A percentile compares a stretch with the other conserved stretches of the same genome.
Conservation (phyloP, 1,140 invertebrate genomes). For the Hydropsyche tenuis region DNA sequence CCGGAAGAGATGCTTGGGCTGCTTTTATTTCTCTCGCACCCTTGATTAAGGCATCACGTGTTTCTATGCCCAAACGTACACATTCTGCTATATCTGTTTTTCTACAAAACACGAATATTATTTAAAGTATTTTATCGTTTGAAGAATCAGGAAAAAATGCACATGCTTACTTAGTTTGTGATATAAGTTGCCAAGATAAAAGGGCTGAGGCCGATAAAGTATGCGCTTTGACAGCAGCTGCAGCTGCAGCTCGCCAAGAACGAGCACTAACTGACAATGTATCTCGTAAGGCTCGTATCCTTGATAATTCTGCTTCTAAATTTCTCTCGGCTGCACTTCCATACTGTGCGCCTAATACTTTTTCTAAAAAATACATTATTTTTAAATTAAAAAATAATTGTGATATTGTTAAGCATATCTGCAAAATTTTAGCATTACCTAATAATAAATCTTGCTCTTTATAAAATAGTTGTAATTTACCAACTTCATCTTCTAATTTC, state of each 20-base stretch:
- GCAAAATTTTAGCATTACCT: slow-evolving; percentile 25
- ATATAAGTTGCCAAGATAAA: slow-evolving; percentile 44
- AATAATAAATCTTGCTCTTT: slow-evolving; percentile 43
- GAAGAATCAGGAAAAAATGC: neutral
- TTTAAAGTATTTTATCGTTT: neutral
- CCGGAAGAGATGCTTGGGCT: slow-evolving; percentile 38
- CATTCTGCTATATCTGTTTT: slow-evolving; percentile 23
- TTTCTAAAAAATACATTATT: slow-evolving; percentile 30
- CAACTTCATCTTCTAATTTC: slow-evolving; percentile 35
- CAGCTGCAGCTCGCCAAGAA: slow-evolving; percentile 35
- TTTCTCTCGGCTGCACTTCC: slow-evolving; percentile 41
- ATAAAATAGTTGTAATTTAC: slow-evolving; percentile 38
- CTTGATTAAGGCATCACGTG: slow-evolving; percentile 12
- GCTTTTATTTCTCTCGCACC: slow-evolving; percentile 34
- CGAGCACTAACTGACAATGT: slow-evolving; percentile 41
- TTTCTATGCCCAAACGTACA: slow-evolving; percentile 34
- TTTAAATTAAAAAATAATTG: neutral
- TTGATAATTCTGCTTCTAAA: slow-evolving; percentile 40
- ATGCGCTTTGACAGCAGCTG: slow-evolving; percentile 37
- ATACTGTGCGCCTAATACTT: slow-evolving; percentile 41
- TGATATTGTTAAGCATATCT: too few relatives aligned
- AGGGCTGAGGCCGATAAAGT: slow-evolving; percentile 37
- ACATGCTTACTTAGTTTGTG: slow-evolving; percentile 41
- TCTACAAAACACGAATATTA: slow-evolving; percentile 6
- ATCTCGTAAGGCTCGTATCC: slow-evolving; percentile 44